Percentiles rank a stretch among this genome's conserved stretches.
Conservation (phyloP, 2,113 vertebrate species). For the Blennius ocellaris region DNA sequence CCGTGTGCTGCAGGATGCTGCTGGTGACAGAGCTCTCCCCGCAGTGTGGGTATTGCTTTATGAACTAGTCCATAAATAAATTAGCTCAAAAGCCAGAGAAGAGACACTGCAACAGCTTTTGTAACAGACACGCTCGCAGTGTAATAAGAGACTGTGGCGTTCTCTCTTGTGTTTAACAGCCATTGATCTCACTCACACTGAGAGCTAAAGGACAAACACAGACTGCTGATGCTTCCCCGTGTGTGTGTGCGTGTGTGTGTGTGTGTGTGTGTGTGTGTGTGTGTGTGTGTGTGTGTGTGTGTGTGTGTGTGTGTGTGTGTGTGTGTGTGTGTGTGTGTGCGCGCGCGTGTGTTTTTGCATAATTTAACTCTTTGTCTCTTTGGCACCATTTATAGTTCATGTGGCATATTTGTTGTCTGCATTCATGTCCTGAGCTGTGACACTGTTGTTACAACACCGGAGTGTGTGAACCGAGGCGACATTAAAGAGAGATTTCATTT, state of each 20-base stretch:
- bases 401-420: background rate
- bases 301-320: slow-evolving; percentile 5
- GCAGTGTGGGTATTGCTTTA: background rate
- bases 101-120: slow-evolving; percentile 8
- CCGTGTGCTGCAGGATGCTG: too few species aligned
- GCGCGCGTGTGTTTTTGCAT: slow-evolving; percentile 3
- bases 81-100: background rate
- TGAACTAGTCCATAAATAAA: background rate
- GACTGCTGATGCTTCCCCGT: slow-evolving; percentile 29
- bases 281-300: background rate
- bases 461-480: background rate
- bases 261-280: background rate
- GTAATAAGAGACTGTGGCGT: slow-evolving; percentile 27
- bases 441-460: background rate
- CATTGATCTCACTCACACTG: slow-evolving; percentile 51
- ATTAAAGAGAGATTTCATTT: background rate
- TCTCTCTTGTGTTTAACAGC: slow-evolving; percentile 43
- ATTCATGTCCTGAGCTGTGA: background rate
- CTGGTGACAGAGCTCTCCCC: too few species aligned
- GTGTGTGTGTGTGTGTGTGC: background rate
- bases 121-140: background rate
- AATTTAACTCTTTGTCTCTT: slow-evolving; percentile 1
- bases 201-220: slow-evolving; percentile 51
- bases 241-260: background rate
- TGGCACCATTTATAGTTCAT: background rate